Base-by-base conservation (phyloP, 2,113 vertebrate species). In the Hucho hucho region DNA sequence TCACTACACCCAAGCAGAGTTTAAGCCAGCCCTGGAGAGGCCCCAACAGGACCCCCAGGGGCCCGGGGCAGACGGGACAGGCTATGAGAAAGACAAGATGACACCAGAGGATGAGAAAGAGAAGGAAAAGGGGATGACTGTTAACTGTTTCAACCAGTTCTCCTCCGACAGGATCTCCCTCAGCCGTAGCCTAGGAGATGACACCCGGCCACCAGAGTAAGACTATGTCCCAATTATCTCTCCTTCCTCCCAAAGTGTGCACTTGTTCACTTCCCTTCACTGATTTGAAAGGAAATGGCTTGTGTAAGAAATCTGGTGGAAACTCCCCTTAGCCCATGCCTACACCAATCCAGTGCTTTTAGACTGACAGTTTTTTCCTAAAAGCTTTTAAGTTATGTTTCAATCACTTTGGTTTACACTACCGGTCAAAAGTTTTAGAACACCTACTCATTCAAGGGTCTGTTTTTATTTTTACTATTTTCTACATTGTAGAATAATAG, bases 131-230 rank as follows among this genome's bases (percentile, higher is more conserved):
- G 97, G 97, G 13, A 96, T 95, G 63, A 95, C 92, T 20, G 94
- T 96, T 14, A 95, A 99, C 81, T 99, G 98, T 74, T 99, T 99
- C 91, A 99, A 99, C 67, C 95, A 96, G 88, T 99, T 95, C 76
- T 96, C 96, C 88, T 98, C 95, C 24, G 97, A 98, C 84, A 95
- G 89, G 49, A 97, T 99, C 89, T 99, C 98, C 1, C 93, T 99
- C 43, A 96, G 97, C 84, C 93, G 98, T 0, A 91, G 93, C 26
- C 92, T 99, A 63, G 98, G 98, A 14, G 95, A 96, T 0, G 98
- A 99, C 93, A 97, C 94, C 0, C 92, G 98, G 64, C 95, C 96
- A 0, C 93, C 94, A 1, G 97, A 98, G 97, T 99, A 92, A 96
- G 97, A 53, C 4, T 43, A 3, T 53, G 49, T 18, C 4, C 12